Evolutionary conservation across 2,113 vertebrate species (phyloP).

Genomic region (Notechis scutatus): DNA sequence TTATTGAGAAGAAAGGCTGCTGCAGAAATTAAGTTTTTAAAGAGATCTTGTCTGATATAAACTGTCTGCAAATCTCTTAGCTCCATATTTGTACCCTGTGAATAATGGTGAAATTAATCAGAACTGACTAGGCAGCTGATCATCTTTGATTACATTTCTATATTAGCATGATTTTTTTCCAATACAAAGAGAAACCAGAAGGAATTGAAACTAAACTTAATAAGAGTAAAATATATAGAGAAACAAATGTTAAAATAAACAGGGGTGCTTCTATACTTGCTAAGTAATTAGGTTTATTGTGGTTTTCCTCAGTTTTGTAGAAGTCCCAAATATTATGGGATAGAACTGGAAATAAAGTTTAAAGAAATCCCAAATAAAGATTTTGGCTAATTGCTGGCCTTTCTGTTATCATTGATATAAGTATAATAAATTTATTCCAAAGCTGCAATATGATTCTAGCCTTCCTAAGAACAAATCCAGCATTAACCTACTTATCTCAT

Average conservation of each 20-base stretch:
- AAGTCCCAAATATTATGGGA: background rate
- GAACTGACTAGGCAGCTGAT: background rate
- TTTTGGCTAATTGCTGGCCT: background rate
- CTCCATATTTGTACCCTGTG: background rate
- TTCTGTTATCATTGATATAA: background rate
- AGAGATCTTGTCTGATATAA: background rate
- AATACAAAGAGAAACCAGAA: background rate
- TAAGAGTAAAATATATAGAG: background rate
- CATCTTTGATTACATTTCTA: background rate
- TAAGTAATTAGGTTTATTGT: background rate
- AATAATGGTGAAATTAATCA: constrained; percentile 6
- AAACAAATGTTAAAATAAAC: background rate
- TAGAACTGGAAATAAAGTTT: background rate
- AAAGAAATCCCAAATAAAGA: background rate
- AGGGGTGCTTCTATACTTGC: background rate
- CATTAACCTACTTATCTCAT: background rate
- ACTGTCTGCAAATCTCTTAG: background rate
- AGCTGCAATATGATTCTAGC: background rate
- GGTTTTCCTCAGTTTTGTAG: background rate
- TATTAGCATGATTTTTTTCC: background rate
- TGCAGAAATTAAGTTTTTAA: background rate
- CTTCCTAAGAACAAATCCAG: background rate
- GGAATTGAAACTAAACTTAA: background rate
- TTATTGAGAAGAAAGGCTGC: background rate
- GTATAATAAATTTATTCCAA: background rate